Evolutionary conservation across 1,140 invertebrate genomes (phyloP).

Genomic region (Dendroctonus ponderosae): DNA sequence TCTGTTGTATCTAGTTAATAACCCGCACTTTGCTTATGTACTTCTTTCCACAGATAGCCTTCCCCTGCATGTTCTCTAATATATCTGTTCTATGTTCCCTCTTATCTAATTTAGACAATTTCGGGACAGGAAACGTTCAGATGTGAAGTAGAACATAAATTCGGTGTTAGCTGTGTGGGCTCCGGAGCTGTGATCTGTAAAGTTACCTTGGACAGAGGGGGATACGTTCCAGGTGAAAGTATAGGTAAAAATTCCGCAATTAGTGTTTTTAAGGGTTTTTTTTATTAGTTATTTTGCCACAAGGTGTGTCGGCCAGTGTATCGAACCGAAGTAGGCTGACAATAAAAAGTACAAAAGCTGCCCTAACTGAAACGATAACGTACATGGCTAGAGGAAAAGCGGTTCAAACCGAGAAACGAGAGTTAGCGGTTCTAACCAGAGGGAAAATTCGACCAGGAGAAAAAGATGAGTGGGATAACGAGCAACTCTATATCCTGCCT

Average conservation of each 20-base stretch:
- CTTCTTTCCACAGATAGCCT: conserved; percentile 26
- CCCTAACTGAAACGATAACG: conserved; percentile 86
- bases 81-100: conserved; percentile 24
- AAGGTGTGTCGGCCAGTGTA: conserved; percentile 70
- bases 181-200: conserved; percentile 79
- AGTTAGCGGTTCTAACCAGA: conserved; percentile 75
- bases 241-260: conserved; percentile 57
- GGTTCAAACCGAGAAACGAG: conserved; percentile 81
- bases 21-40: conserved; percentile 1
- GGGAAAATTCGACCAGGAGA: conserved; percentile 82
- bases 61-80: conserved; percentile 34
- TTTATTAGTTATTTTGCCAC: conserved; percentile 5
- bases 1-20: no score
- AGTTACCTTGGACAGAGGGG: conserved; percentile 84
- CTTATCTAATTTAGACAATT: conserved; percentile 45
- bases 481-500: conserved; percentile 90
- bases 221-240: conserved; percentile 90
- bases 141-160: conserved; percentile 85
- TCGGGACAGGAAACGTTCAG: conserved; percentile 81
- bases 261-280: background rate
- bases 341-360: conserved; percentile 71
- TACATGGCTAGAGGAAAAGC: conserved; percentile 85
- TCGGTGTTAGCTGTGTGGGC: conserved; percentile 83
- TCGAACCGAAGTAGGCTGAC: conserved; percentile 80
- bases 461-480: conserved; percentile 83